phyloP scores from a whole-genome alignment of 2,888 invertebrate genomes.

The Gastrophysa polygoni region DNA sequence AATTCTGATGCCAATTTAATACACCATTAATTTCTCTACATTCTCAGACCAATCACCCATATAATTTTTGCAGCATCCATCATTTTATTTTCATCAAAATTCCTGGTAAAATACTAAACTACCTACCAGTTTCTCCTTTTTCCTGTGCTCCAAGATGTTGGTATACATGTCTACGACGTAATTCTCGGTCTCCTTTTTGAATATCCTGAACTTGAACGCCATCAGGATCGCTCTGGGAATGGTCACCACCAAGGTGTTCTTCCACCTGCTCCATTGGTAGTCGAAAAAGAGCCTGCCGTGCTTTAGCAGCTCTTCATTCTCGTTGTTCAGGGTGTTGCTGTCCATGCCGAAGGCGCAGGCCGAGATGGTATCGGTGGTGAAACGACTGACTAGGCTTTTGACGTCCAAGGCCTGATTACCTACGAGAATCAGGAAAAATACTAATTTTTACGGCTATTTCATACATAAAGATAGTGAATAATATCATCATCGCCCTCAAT shows the following conservation, averaged over 20 bases:
- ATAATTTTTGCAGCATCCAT: no score
- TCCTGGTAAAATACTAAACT: no score
- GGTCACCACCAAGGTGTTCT: slow-evolving; percentile 35
- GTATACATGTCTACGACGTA: slow-evolving; percentile 59
- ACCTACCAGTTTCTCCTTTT: slow-evolving; percentile 54
- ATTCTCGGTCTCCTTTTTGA: slow-evolving; percentile 42
- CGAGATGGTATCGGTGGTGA: slow-evolving; percentile 65
- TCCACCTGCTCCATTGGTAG: slow-evolving; percentile 36
- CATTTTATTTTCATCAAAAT: no score
- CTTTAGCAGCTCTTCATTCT: slow-evolving; percentile 57
- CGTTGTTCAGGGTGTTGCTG: slow-evolving; percentile 62
- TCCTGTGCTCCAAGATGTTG: slow-evolving; percentile 51
- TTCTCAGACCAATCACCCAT: no score
- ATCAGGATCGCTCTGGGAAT: slow-evolving; percentile 37
- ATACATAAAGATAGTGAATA: no score
- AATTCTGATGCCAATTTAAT: no score
- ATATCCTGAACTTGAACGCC: slow-evolving; percentile 40
- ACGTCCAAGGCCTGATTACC: slow-evolving; percentile 22
- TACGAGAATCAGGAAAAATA: no score
- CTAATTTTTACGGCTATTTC: no score
- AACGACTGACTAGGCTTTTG: slow-evolving; percentile 45
- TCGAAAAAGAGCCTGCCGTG: slow-evolving; percentile 42
- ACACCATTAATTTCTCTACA: no score
- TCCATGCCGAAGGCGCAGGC: slow-evolving; percentile 66
- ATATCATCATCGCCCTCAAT: no score